Percentiles rank a stretch among this genome's conserved stretches.
Conservation (phyloP, 2,113 vertebrate species). For the Nibea albiflora region DNA sequence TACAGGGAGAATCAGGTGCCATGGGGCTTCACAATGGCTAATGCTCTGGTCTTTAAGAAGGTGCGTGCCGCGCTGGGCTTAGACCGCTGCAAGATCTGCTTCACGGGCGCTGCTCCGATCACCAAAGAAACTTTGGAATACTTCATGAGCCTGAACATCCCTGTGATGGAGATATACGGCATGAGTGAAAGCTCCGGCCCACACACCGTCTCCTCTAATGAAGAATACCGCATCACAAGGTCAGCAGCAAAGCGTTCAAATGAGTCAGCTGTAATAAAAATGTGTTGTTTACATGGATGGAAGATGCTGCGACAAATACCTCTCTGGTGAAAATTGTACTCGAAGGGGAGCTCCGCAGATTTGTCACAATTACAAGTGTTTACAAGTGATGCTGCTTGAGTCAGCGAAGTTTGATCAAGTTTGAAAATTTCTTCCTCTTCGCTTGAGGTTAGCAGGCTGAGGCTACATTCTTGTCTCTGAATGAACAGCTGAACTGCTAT, state of each 20-base stretch:
- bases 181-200: constrained; percentile 85
- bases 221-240: constrained; percentile 75
- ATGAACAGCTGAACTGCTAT: too few relatives aligned
- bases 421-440: neutral
- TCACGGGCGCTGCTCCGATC: constrained; percentile 82
- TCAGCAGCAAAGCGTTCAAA: constrained; percentile 46
- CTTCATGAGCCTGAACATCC: constrained; percentile 87
- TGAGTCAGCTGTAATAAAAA: neutral
- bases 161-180: constrained; percentile 82
- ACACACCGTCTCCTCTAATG: constrained; percentile 71
- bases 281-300: neutral
- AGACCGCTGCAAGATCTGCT: constrained; percentile 79
- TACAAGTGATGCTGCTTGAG: neutral
- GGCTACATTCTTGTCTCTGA: neutral
- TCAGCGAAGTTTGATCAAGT: neutral
- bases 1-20: constrained; percentile 77
- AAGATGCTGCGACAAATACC: neutral
- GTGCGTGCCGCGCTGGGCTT: constrained; percentile 82
- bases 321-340: neutral
- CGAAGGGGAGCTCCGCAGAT: neutral
- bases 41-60: constrained; percentile 83
- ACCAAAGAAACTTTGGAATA: constrained; percentile 83
- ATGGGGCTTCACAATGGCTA: constrained; percentile 83
- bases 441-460: neutral
- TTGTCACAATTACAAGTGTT: neutral